Evolutionary conservation across 2,113 vertebrate species (phyloP).

Genomic region (Pseudopipra pipra): DNA sequence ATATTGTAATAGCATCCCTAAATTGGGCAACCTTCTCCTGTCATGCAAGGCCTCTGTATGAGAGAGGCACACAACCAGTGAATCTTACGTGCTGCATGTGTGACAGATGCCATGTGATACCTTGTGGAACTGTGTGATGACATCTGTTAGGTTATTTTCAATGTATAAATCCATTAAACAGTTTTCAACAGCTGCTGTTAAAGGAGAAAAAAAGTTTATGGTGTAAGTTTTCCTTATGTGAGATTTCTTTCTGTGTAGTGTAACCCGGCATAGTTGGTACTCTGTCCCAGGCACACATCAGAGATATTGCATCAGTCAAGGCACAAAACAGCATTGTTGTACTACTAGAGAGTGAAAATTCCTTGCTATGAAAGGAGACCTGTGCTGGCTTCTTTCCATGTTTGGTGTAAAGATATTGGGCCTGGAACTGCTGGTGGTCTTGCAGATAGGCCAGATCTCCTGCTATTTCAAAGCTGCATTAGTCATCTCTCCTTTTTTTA

Average conservation of each 20-base stretch:
- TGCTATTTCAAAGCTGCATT: neutral
- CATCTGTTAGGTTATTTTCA: slow-evolving; percentile 49
- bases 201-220: neutral
- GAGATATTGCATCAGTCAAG: neutral
- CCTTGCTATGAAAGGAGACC: neutral
- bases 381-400: neutral
- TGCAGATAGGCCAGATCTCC: neutral
- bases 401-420: neutral
- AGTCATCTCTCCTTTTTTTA: neutral
- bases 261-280: neutral
- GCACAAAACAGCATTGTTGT: neutral
- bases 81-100: neutral
- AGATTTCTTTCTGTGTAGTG: neutral
- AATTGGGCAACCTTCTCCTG: slow-evolving; percentile 13
- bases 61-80: neutral
- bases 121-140: neutral
- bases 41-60: neutral
- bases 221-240: neutral
- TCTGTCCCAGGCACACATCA: neutral
- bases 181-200: slow-evolving; percentile 42
- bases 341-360: neutral
- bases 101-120: slow-evolving; percentile 29
- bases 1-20: slow-evolving; percentile 54
- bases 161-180: neutral
- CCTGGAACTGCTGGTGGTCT: neutral